Evolutionary conservation across 2,888 invertebrate species (phyloP).

Genomic region (Ophraella communa): DNA sequence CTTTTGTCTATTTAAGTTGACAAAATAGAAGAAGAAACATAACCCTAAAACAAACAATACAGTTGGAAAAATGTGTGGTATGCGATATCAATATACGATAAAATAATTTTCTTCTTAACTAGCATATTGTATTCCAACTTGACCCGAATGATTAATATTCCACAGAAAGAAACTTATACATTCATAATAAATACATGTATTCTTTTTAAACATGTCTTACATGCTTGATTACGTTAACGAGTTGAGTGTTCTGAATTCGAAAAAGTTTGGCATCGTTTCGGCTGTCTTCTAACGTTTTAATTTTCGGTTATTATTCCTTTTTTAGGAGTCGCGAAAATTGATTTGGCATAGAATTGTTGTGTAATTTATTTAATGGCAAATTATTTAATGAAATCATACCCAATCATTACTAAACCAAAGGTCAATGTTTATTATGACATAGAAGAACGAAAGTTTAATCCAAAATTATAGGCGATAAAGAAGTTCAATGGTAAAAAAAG

Average conservation of each 20-base stretch:
- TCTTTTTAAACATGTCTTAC: slow-evolving; percentile 6
- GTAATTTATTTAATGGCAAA: neutral
- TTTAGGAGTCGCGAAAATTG: slow-evolving; percentile 1
- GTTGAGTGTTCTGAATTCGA: neutral
- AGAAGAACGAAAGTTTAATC: no score
- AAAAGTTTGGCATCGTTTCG: neutral
- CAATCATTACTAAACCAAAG: no score
- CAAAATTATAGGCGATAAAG: no score
- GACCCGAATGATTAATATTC: slow-evolving; percentile 15
- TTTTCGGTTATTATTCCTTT: slow-evolving; percentile 6
- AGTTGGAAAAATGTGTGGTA: neutral
- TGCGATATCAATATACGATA: neutral
- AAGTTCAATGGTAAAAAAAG: no score
- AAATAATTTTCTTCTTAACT: neutral
- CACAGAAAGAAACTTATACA: slow-evolving; percentile 18
- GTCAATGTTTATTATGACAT: no score
- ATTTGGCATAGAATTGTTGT: neutral
- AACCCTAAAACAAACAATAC: no score
- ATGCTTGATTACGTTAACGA: slow-evolving; percentile 11
- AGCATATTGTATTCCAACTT: slow-evolving; percentile 7
- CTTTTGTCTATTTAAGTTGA: no score
- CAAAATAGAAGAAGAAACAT: no score
- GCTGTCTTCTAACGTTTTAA: neutral
- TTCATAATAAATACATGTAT: slow-evolving; percentile 7
- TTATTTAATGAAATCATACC: no score